Conservation (phyloP, 53 echinoderm and acorn worm species). For the Stichopus horrens region DNA sequence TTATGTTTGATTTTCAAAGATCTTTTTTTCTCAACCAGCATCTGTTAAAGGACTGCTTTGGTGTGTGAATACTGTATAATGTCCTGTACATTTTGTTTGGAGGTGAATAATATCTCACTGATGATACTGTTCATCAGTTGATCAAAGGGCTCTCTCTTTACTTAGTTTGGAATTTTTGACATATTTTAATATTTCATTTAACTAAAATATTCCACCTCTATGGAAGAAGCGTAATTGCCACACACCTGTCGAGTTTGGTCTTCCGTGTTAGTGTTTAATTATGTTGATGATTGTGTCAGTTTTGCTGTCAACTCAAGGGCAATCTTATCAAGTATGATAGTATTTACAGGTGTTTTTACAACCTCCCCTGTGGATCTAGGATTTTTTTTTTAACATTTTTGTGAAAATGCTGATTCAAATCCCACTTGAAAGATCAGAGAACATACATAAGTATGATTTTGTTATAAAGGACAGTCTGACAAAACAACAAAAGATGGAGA, state of each 20-base stretch:
- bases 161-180: neutral
- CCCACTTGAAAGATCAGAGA: too few relatives aligned
- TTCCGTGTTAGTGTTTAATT: neutral
- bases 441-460: too few relatives aligned
- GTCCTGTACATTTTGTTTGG: too few relatives aligned
- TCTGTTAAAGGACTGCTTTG: too few relatives aligned
- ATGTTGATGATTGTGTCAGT: constrained; percentile 12
- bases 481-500: too few relatives aligned
- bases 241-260: constrained; percentile 5
- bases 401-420: too few relatives aligned
- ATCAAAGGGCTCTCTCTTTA: neutral
- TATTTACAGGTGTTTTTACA: neutral
- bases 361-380: neutral
- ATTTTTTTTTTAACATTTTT: neutral
- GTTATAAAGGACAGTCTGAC: too few relatives aligned
- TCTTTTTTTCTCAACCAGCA: too few relatives aligned
- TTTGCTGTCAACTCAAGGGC: neutral
- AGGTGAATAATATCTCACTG: too few relatives aligned
- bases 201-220: neutral
- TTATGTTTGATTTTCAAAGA: too few relatives aligned
- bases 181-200: neutral
- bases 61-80: too few relatives aligned
- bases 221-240: neutral
- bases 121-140: too few relatives aligned
- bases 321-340: neutral